These are phyloP conservation scores for Axis porcinus DNA, from an alignment of 2,113 vertebrate species.

Conservation along the genomic window DNA sequence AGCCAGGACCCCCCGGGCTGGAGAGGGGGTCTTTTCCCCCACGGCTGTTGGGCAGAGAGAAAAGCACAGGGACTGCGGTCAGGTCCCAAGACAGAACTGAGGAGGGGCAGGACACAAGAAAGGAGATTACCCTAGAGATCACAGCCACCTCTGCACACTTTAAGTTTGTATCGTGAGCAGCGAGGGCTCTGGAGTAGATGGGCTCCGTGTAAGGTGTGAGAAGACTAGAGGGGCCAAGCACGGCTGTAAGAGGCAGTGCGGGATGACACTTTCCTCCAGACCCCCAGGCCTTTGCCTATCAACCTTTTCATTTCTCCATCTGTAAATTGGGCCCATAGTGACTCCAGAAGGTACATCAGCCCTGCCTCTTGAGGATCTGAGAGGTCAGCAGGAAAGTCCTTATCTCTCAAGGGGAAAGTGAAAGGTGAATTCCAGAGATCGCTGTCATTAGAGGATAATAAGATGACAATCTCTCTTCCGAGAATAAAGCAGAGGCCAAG, in stretches of 20 bases:
- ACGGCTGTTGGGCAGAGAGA: conserved; percentile 55
- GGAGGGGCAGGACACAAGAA: not conserved
- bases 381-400: not conserved
- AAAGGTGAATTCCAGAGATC: not conserved
- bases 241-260: not conserved
- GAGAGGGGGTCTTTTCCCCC: conserved; percentile 62
- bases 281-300: not conserved
- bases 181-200: not conserved
- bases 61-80: not conserved
- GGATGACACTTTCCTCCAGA: not conserved
- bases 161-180: not conserved
- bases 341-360: not conserved
- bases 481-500: not conserved
- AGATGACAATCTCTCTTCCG: not conserved
- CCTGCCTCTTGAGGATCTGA: not conserved
- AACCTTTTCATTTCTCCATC: not conserved
- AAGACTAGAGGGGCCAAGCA: not conserved
- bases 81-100: not conserved
- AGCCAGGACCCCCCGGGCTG: conserved; percentile 78
- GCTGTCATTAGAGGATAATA: not conserved
- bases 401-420: not conserved
- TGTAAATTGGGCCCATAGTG: not conserved
- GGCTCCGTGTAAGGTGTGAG: not conserved
- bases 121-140: not conserved
- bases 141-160: not conserved